Conservation (phyloP, 1,140 invertebrate species). For the Rhagoletis zephyria region DNA sequence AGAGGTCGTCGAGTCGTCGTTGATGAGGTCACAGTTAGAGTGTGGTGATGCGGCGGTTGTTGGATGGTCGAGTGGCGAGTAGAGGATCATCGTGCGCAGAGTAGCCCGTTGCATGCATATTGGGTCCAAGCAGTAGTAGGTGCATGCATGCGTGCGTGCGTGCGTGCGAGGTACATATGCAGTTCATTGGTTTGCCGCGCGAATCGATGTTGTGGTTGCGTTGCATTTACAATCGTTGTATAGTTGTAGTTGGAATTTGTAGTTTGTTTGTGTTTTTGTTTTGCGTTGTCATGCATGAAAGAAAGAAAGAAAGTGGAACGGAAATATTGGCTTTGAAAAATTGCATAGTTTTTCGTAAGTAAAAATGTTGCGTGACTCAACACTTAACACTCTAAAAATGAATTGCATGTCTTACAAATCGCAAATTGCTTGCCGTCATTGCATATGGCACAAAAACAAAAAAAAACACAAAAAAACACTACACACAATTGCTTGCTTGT, state of each 20-base stretch:
- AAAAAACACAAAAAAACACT: background rate
- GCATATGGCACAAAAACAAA: too few relatives aligned
- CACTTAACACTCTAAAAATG: conserved; percentile 13
- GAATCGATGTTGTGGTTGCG: conserved; percentile 20
- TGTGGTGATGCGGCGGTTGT: conserved; percentile 3
- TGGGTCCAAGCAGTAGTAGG: background rate
- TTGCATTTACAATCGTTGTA: background rate
- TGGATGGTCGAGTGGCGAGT: background rate
- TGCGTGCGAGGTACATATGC: conserved; percentile 4
- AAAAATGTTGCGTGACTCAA: conserved; percentile 51
- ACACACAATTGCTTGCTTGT: background rate
- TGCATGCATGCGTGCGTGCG: background rate
- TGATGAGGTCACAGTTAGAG: conserved; percentile 19
- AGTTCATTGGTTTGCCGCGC: background rate
- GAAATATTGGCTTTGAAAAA: conserved; percentile 51
- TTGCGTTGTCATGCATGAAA: conserved; percentile 5
- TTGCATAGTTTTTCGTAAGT: conserved; percentile 40
- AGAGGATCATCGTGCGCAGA: background rate
- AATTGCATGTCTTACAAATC: conserved; percentile 48
- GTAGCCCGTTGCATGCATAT: background rate
- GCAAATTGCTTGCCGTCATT: conserved; percentile 16
- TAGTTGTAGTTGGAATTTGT: background rate
- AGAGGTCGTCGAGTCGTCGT: background rate
- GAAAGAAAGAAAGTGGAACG: conserved; percentile 50
- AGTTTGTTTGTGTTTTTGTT: background rate